A percentile compares a stretch with the other conserved stretches of the same genome.
Evolutionary conservation across 2,113 vertebrate species (phyloP).

Genomic region (Ceratotherium simum): DNA sequence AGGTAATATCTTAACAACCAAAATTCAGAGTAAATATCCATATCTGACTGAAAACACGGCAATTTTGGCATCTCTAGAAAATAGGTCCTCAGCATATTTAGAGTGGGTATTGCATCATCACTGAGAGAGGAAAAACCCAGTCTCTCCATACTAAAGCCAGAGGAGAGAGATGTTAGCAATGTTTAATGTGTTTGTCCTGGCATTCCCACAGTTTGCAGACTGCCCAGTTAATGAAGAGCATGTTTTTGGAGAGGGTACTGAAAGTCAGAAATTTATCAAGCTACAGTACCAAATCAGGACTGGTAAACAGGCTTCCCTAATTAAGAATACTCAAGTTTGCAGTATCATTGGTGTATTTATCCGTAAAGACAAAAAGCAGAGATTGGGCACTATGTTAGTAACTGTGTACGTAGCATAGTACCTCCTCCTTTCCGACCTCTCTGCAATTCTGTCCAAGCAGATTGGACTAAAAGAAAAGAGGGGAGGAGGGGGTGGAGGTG

Average conservation of each 20-base stretch:
- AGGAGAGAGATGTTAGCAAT: neutral
- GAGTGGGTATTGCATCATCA: rapidly evolving
- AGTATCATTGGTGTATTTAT: neutral
- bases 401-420: neutral
- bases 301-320: conserved; percentile 12
- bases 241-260: neutral
- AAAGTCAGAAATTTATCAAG: conserved; percentile 21
- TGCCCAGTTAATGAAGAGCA: neutral
- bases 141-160: no score
- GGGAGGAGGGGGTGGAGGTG: rapidly evolving
- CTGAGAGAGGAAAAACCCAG: neutral
- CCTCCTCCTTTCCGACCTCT: neutral
- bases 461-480: conserved; percentile 30
- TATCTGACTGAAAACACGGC: neutral
- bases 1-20: neutral
- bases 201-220: neutral
- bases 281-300: neutral
- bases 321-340: neutral
- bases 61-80: neutral
- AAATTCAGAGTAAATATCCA: neutral
- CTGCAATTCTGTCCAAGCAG: neutral
- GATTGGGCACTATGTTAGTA: neutral
- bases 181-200: neutral
- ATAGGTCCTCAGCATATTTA: neutral
- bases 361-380: neutral